Conservation (phyloP, 1,140 invertebrate species). For the Spodoptera frugiperda region DNA sequence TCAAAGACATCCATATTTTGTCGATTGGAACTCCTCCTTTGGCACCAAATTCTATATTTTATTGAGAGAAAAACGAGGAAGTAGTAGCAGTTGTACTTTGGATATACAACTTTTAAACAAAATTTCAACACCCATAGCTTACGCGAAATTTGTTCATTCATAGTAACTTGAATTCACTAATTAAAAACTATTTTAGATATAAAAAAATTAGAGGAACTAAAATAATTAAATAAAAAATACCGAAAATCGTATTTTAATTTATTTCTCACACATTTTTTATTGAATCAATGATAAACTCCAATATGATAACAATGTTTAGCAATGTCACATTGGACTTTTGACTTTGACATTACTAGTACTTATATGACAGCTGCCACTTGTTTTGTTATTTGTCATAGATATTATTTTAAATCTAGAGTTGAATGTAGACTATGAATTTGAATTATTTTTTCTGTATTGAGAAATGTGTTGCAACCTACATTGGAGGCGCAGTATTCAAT, state of each 20-base stretch:
- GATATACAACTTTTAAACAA: conserved; percentile 78
- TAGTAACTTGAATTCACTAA: conserved; percentile 57
- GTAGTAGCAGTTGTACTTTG: conserved; percentile 75
- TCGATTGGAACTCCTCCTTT: conserved; percentile 52
- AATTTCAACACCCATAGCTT: conserved; percentile 80
- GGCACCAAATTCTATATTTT: conserved; percentile 73
- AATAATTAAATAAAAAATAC: not conserved
- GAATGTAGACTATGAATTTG: too few species aligned
- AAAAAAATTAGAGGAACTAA: not conserved
- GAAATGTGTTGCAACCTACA: too few species aligned
- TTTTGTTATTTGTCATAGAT: too few species aligned
- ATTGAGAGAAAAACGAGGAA: conserved; percentile 79
- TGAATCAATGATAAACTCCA: conserved; percentile 12
- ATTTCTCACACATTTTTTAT: conserved; percentile 27
- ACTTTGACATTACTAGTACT: not conserved
- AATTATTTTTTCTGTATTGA: too few species aligned
- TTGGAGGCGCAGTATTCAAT: too few species aligned
- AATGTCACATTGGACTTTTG: not conserved
- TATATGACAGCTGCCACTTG: not conserved
- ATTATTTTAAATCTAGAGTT: too few species aligned
- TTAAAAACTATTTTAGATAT: not conserved
- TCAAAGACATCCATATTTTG: conserved; percentile 63
- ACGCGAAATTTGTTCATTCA: conserved; percentile 65
- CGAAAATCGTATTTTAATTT: not conserved
- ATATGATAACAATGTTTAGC: not conserved